Evolutionary conservation across 2,113 vertebrate species (phyloP).

Genomic region (Verasper variegatus): DNA sequence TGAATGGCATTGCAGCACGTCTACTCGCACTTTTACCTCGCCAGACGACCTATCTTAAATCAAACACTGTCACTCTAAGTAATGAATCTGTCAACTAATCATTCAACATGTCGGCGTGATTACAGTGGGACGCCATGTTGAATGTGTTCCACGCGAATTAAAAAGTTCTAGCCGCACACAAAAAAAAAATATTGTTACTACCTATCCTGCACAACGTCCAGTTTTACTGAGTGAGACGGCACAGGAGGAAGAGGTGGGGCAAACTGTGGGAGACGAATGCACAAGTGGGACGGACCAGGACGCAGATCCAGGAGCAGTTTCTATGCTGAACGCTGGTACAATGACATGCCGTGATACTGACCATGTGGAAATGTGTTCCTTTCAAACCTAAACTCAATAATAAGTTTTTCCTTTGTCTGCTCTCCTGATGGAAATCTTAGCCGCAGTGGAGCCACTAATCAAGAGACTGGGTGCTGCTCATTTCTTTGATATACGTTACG

Average conservation of each 20-base stretch:
- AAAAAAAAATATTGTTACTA: conserved; percentile 14
- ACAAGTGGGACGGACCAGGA: conserved; percentile 1
- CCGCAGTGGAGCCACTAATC: conserved; percentile 38
- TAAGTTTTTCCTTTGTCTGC: conserved; percentile 26
- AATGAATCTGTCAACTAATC: conserved; percentile 79
- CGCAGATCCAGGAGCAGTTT: too few species aligned
- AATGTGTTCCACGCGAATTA: conserved; percentile 43
- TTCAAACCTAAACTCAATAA: conserved; percentile 18
- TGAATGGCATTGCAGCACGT: conserved; percentile 45
- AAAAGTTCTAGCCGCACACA: conserved; percentile 40
- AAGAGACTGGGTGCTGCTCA: conserved; percentile 22
- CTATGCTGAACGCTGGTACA: too few species aligned
- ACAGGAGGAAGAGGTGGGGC: conserved; percentile 24
- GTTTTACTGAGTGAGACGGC: conserved; percentile 15
- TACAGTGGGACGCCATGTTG: conserved; percentile 35
- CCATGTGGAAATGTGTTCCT: conserved; percentile 17
- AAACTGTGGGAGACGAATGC: conserved; percentile 1
- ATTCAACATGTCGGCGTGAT: conserved; percentile 63
- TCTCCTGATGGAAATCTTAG: conserved; percentile 33
- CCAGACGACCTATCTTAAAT: conserved; percentile 70
- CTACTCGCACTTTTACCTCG: conserved; percentile 41
- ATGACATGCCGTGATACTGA: too few species aligned
- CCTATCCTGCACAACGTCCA: background rate
- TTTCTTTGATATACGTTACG: conserved; percentile 41
- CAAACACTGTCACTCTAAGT: conserved; percentile 69